Evolutionary conservation across 2,888 invertebrate species (phyloP).

Genomic region (Pseudeuparius sepicola): DNA sequence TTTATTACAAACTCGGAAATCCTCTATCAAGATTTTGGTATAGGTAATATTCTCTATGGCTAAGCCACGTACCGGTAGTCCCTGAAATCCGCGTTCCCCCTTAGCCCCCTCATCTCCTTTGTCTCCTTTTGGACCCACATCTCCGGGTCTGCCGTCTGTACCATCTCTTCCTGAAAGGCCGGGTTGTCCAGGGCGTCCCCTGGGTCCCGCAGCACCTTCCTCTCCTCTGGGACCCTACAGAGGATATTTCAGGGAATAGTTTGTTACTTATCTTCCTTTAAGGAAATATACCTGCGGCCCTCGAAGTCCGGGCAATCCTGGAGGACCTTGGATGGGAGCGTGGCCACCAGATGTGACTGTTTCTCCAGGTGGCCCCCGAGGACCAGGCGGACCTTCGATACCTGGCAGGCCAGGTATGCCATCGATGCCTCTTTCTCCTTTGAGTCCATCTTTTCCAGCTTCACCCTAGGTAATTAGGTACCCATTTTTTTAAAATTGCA

Average conservation of each 20-base stretch:
- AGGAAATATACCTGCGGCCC: slow-evolving; percentile 15
- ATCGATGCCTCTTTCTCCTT: slow-evolving; percentile 36
- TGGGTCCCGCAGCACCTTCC: slow-evolving; percentile 28
- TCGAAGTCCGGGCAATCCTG: slow-evolving; percentile 20
- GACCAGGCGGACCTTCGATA: slow-evolving; percentile 24
- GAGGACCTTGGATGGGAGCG: slow-evolving; percentile 24
- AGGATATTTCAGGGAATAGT: slow-evolving; percentile 7
- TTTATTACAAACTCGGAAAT: slow-evolving; percentile 1
- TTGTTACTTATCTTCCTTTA: neutral
- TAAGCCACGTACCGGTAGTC: slow-evolving; percentile 30
- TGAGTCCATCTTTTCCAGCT: slow-evolving; percentile 36
- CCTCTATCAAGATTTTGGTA: no score
- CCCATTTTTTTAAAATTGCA: no score
- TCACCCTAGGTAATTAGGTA: slow-evolving; percentile 29
- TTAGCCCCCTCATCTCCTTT: slow-evolving; percentile 12
- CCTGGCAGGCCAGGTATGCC: slow-evolving; percentile 29
- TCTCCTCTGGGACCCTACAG: slow-evolving; percentile 34
- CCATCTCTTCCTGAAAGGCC: no score
- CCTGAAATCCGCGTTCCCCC: slow-evolving; percentile 35
- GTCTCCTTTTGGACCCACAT: slow-evolving; percentile 1
- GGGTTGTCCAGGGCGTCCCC: slow-evolving; percentile 14
- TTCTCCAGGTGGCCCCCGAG: slow-evolving; percentile 22
- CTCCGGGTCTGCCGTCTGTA: no score
- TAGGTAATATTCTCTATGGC: no score
- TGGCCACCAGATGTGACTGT: slow-evolving; percentile 21